Conservation (phyloP, 1,140 invertebrate genomes). For the Ephestia elutella region DNA sequence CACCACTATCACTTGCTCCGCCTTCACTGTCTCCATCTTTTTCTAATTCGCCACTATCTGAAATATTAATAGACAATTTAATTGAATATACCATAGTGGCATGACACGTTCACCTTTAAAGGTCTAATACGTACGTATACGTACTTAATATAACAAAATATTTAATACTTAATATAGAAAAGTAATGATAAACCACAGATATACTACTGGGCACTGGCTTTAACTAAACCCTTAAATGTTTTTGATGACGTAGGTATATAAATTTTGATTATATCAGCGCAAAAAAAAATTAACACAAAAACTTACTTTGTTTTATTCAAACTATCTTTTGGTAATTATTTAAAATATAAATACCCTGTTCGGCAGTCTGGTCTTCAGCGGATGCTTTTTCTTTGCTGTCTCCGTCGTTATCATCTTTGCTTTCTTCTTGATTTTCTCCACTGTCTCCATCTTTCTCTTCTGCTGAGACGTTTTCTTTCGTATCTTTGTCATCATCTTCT, state of each 20-base stretch:
- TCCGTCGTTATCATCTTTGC: slow-evolving; percentile 43
- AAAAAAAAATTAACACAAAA: no score
- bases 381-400: slow-evolving; percentile 57
- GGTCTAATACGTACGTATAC: no score
- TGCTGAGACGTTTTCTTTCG: slow-evolving; percentile 52
- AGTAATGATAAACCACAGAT: no score
- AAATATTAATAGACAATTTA: slow-evolving; percentile 4
- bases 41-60: slow-evolving; percentile 53
- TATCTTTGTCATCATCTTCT: slow-evolving; percentile 39
- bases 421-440: slow-evolving; percentile 29
- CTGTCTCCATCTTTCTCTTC: slow-evolving; percentile 40
- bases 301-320: no score
- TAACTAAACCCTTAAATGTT: no score
- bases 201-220: no score
- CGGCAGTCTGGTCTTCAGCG: slow-evolving; percentile 45
- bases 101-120: no score
- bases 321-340: no score
- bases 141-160: no score
- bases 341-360: slow-evolving; percentile 29
- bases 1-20: slow-evolving; percentile 33
- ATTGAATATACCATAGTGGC: neutral
- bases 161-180: no score
- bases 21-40: slow-evolving; percentile 35
- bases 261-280: no score
- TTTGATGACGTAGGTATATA: no score